Conservation (phyloP, 2,888 invertebrate genomes). For the Atherix ibis region DNA sequence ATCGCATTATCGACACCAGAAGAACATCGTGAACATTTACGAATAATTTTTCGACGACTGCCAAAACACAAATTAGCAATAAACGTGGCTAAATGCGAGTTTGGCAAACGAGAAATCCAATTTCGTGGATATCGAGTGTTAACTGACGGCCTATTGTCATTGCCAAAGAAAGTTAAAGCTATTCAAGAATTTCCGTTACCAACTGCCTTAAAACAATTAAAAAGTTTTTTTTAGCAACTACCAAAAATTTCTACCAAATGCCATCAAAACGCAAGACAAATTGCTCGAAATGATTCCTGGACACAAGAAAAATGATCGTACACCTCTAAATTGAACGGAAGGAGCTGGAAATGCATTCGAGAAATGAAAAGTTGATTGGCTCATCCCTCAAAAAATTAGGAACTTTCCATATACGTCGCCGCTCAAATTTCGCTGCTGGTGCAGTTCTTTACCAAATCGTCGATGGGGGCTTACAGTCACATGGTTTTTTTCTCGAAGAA, state of each 20-base stretch:
- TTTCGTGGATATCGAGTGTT: background rate
- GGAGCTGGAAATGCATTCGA: background rate
- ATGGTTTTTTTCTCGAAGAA: background rate
- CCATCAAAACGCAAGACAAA: background rate
- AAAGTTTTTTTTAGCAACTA: background rate
- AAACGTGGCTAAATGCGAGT: background rate
- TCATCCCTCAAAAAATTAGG: background rate
- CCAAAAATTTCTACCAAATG: background rate
- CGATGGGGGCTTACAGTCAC: background rate
- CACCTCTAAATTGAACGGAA: background rate
- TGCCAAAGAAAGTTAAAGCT: background rate
- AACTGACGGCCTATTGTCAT: background rate
- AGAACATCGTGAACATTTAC: background rate
- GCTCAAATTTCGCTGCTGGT: background rate
- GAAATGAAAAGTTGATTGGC: background rate
- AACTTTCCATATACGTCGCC: background rate
- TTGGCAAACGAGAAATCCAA: background rate
- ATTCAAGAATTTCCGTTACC: background rate
- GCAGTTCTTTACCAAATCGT: background rate
- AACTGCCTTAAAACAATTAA: background rate
- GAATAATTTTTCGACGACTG: background rate
- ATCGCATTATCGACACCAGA: background rate
- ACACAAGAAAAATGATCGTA: background rate
- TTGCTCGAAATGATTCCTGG: background rate
- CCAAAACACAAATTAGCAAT: background rate